Base-by-base conservation (phyloP, 2,113 vertebrate species). In the Syngnathus floridae region DNA sequence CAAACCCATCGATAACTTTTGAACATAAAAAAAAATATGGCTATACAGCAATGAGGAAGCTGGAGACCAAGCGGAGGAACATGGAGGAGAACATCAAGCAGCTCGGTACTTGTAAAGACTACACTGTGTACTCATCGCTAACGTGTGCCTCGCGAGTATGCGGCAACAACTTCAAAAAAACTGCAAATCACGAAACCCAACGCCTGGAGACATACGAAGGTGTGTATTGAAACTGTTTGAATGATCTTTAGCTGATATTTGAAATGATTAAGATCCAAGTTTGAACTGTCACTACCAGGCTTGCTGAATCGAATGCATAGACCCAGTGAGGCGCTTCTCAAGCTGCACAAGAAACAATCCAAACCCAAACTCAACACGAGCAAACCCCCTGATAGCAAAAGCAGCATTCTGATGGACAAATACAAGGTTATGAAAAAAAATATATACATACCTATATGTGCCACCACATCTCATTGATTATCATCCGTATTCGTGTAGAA, bases 171-270 rank as follows among this genome's bases (percentile, higher is more conserved):
- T 88, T 91, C 69, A 91, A 73, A 19, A 80, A 71, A 51, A 84
- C 84, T 8, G 69, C 86, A 36, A 68, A 62, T 62, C 83, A 77
- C 21, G 64, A 86, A 0, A 87, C 91, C n/a, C 90, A 86, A 81
- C 94, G 79, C 74, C 72, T 94, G 63, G 76, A 88, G 67, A 94
- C 92, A 3, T 94, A 92, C 67, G 82, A 92, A 89, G 95, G 95
- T 98, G 38, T 6, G 54, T 56, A 35, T 35, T 7, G 26, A 10
- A 51, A 51, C n/a, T 21, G 48, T 51, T 51, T 51, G 48, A 31
- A 31, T 31, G 26, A 31, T 31, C 3, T 31, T 31, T 3, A 12
- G 11, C 11, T 41, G 40, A 41, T 41, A 41, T 41, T 41, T 41
- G 40, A 9, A 13, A 12, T 41, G 11, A 31, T 35, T 35, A 16